phyloP scores from a whole-genome alignment of 2,888 invertebrate species.

The Spatulosminthurus flaviceps region DNA sequence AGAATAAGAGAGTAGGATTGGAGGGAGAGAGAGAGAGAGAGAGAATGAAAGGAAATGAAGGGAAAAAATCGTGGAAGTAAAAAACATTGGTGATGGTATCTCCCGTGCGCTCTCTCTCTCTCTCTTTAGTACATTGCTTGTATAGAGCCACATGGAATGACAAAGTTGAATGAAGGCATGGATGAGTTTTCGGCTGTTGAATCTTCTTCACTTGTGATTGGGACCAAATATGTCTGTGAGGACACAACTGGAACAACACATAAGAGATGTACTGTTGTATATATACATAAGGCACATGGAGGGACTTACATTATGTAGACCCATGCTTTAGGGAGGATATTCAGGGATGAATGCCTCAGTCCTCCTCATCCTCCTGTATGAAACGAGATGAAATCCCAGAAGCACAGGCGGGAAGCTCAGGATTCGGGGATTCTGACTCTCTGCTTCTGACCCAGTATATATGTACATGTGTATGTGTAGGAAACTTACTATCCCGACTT shows the following conservation, averaged over 20 bases:
- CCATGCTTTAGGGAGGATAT: constrained; percentile 15
- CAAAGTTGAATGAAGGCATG: constrained; percentile 24
- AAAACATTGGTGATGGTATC: too few species aligned
- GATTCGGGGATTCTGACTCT: constrained; percentile 32
- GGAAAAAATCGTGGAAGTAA: too few species aligned
- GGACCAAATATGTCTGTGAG: constrained; percentile 10
- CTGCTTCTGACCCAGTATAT: background rate
- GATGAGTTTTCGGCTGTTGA: constrained; percentile 37
- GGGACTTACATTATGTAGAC: background rate
- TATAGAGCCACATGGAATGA: background rate
- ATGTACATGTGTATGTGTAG: too few species aligned
- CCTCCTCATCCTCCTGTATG: constrained; percentile 29
- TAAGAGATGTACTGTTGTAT: background rate
- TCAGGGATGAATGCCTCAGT: constrained; percentile 33
- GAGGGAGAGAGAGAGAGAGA: too few species aligned
- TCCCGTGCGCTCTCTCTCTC: too few species aligned
- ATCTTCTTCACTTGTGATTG: constrained; percentile 39
- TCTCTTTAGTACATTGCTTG: too few species aligned
- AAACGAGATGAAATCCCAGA: constrained; percentile 32
- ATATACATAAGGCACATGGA: too few species aligned
- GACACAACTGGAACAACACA: too few species aligned
- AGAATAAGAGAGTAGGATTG: too few species aligned
- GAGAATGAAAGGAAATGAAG: too few species aligned
- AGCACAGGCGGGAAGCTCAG: constrained; percentile 15
- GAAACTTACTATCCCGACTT: background rate